Evolutionary conservation across 2,888 invertebrate genomes (phyloP).

Genomic region (Kryphioiulus occultus): DNA sequence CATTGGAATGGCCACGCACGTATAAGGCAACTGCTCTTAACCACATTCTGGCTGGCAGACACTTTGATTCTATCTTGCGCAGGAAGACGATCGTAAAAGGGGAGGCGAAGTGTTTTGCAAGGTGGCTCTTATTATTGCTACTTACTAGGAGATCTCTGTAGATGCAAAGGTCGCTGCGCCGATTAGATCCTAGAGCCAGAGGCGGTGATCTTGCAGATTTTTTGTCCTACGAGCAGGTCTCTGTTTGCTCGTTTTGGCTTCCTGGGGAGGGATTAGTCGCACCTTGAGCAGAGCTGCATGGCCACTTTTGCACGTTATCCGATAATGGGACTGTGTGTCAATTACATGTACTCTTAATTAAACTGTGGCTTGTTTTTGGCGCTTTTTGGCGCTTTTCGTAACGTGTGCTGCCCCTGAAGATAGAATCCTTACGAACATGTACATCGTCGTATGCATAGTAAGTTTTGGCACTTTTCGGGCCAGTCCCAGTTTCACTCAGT

Average conservation of each 20-base stretch:
- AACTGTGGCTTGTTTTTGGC: neutral
- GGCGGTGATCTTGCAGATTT: neutral
- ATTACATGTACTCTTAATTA: neutral
- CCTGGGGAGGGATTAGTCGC: neutral
- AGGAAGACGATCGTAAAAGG: neutral
- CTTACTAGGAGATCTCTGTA: conserved; percentile 9
- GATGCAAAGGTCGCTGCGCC: conserved; percentile 20
- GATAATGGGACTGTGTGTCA: conserved; percentile 9
- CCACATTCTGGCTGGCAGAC: conserved; percentile 17
- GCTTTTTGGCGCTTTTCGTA: no score
- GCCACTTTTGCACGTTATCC: neutral
- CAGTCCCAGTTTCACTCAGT: no score
- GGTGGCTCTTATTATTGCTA: conserved; percentile 7
- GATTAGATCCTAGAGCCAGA: neutral
- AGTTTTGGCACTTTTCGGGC: no score
- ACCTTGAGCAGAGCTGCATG: neutral
- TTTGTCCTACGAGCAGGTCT: neutral
- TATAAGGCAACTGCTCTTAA: neutral
- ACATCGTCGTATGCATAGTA: no score
- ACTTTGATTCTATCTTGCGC: conserved; percentile 7
- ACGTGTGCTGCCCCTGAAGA: no score
- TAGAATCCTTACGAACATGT: no score
- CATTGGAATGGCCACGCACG: conserved; percentile 14
- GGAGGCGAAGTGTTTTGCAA: conserved; percentile 13
- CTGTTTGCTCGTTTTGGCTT: neutral